Percentiles rank a stretch among this genome's conserved stretches.
These are phyloP conservation scores for Azemiops feae DNA, from an alignment of 2,113 vertebrate species.

Conservation along the genomic window DNA sequence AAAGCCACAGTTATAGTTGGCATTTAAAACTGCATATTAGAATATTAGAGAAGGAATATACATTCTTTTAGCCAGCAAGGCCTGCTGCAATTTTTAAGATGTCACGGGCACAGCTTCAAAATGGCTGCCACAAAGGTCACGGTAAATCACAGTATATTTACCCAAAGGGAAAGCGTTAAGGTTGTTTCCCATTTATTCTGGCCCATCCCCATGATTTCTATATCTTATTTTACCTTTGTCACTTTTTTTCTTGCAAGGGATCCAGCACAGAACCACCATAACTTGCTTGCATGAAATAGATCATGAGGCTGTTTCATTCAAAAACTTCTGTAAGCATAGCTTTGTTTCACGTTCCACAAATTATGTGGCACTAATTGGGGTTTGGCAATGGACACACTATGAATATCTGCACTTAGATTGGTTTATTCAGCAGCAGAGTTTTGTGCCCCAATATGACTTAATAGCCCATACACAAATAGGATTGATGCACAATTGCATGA, in stretches of 20 bases:
- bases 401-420: not conserved
- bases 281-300: not conserved
- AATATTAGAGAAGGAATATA: not conserved
- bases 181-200: not conserved
- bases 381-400: not conserved
- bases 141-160: not conserved
- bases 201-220: not conserved
- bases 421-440: not conserved
- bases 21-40: not conserved
- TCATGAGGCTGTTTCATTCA: not conserved
- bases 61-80: not conserved
- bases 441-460: not conserved
- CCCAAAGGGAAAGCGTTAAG: not conserved
- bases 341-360: not conserved
- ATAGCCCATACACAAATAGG: not conserved
- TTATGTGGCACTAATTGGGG: not conserved
- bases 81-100: not conserved
- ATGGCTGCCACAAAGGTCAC: not conserved
- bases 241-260: not conserved
- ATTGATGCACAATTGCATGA: not conserved
- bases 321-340: not conserved
- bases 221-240: not conserved
- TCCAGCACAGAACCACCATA: not conserved
- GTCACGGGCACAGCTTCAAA: not conserved
- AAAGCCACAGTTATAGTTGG: not conserved